Evolutionary conservation across 2,113 vertebrate species (phyloP).

Genomic region (Abramis brama): DNA sequence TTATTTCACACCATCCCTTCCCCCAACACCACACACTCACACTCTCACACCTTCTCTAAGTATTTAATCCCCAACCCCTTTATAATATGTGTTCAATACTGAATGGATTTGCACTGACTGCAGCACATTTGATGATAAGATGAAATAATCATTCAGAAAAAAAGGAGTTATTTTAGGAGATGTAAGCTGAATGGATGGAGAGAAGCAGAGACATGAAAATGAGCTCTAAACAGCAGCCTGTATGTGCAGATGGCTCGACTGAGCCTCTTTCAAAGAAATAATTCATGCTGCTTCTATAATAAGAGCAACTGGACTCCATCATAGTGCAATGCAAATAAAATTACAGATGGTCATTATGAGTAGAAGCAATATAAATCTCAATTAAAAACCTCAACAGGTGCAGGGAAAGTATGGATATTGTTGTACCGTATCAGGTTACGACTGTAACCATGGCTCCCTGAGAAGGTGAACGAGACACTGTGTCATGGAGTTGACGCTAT

Average conservation of each 20-base stretch:
- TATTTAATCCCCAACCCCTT: slow-evolving; percentile 37
- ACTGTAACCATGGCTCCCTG: no score
- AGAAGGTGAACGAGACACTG: no score
- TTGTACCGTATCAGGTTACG: not conserved
- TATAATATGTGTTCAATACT: slow-evolving; percentile 23
- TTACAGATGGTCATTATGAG: not conserved
- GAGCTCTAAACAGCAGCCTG: slow-evolving; percentile 28
- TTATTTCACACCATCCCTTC: not conserved
- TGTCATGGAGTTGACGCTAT: no score
- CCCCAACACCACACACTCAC: slow-evolving; percentile 14
- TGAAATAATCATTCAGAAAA: slow-evolving; percentile 8
- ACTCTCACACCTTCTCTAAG: slow-evolving; percentile 37
- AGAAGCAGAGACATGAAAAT: slow-evolving; percentile 16
- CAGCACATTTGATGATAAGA: slow-evolving; percentile 27
- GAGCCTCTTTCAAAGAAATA: slow-evolving; percentile 23
- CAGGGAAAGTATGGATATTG: not conserved
- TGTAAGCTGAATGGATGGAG: slow-evolving; percentile 27
- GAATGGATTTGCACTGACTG: slow-evolving; percentile 37
- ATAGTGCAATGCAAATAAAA: slow-evolving; percentile 19
- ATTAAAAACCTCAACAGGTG: not conserved
- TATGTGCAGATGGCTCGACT: not conserved
- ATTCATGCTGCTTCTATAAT: slow-evolving; percentile 30
- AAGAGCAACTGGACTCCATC: slow-evolving; percentile 15
- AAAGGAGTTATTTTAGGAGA: slow-evolving; percentile 22
- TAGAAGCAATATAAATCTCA: not conserved